Evolutionary conservation across 2,113 vertebrate genomes (phyloP), one percentile per base, ranked within the genome.

Genomic region (Serilophus lunatus): DNA sequence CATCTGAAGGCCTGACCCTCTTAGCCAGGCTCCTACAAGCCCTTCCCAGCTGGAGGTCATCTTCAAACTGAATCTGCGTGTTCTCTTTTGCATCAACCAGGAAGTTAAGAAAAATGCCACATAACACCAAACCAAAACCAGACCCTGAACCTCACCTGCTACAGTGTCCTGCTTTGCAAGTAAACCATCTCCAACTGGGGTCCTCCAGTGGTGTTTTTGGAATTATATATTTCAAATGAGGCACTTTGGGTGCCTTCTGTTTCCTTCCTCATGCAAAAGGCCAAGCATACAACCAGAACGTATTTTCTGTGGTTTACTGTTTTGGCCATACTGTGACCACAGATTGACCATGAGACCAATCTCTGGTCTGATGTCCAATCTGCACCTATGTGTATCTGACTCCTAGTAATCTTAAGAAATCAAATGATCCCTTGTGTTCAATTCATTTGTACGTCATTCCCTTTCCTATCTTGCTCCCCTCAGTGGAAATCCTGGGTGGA

Each of bases 131-230:
- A 56, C 14, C 36, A 61, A 86, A 88, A 51, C 6, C 49, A 95
- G 51, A 82, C 38, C 18, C 26, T 23, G 64, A 84, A 70, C 71
- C 26, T 86, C 63, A 66, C 12, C 42, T 74, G 29, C 12, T 45
- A 45, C 51, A 63, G 38, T 0, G 0, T 9, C 36, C 44, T 44
- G 29, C 26, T 92, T 66, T 78, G n/a, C 0, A 1, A 68, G 33
- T 19, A 61, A 86, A 60, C 24, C 9, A 6, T 42, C 20, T 66
- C 72, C 44, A 61, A 0, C 4, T 4, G 0, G 20, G 5, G 25
- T 53, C 15, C 69, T 91, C 36, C 42, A 63, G 4, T 1, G 0
- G 0, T 16, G 17, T 78, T 85, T n/a, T 92, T 33, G 35, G 26
- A 12, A 50, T 26, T 84, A 19, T 14, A 4, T 18, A 65, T 61